Conservation (phyloP, 1,140 invertebrate genomes). For the Pseudomyrmex sp. region DNA sequence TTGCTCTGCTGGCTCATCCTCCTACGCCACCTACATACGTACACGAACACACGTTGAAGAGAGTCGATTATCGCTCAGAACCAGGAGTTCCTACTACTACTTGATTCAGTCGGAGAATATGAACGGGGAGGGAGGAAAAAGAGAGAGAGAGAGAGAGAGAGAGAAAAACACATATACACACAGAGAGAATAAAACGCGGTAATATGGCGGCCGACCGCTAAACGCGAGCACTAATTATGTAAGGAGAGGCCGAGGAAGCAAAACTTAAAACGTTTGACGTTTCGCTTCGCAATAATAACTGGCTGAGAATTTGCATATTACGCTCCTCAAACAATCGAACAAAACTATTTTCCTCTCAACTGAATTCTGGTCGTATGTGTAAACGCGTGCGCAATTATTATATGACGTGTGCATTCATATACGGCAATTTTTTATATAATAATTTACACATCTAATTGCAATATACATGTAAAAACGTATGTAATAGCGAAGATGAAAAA, state of each 20-base stretch:
- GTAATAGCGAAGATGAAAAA: background rate
- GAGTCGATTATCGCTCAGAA: constrained; percentile 70
- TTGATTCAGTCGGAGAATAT: constrained; percentile 15
- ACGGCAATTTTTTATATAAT: too few species aligned
- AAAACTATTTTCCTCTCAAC: too few species aligned
- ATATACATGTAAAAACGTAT: background rate
- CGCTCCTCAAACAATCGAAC: background rate
- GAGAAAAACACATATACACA: constrained; percentile 4
- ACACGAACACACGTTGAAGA: constrained; percentile 23
- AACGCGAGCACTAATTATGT: constrained; percentile 54
- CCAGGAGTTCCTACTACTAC: constrained; percentile 59
- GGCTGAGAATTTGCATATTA: constrained; percentile 26
- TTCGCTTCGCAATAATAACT: background rate
- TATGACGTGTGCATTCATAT: background rate
- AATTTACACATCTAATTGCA: too few species aligned
- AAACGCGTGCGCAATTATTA: background rate
- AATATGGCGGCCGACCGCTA: constrained; percentile 42
- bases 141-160: too few species aligned
- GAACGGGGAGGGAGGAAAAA: constrained; percentile 13
- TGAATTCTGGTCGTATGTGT: too few species aligned
- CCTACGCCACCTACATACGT: constrained; percentile 48
- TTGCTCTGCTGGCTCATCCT: constrained; percentile 6
- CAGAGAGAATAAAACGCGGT: background rate
- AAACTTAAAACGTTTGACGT: constrained; percentile 16
- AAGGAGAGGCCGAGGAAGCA: constrained; percentile 46